Evolutionary conservation across 2,888 invertebrate species (phyloP).

Genomic region (Pollenia amentaria): DNA sequence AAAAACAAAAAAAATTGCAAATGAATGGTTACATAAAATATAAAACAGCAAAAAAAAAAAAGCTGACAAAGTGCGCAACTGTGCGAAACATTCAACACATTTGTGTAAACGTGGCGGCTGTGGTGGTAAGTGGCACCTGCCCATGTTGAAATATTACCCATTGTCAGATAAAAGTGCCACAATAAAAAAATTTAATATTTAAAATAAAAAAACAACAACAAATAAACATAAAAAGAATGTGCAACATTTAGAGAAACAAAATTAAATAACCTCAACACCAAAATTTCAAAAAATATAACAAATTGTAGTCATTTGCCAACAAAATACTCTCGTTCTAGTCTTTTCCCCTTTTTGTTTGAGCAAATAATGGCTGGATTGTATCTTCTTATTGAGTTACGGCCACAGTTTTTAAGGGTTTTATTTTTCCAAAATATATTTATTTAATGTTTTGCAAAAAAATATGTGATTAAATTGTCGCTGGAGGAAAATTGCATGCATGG

Average conservation of each 20-base stretch:
- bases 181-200: conserved; percentile 49
- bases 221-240: conserved; percentile 21
- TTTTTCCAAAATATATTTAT: conserved; percentile 48
- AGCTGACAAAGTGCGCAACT: conserved; percentile 61
- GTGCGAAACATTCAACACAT: conserved; percentile 64
- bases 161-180: conserved; percentile 64
- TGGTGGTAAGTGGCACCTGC: conserved; percentile 69
- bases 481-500: conserved; percentile 59
- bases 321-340: conserved; percentile 41
- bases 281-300: conserved; percentile 42
- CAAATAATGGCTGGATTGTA: conserved; percentile 37
- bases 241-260: conserved; percentile 64
- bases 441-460: conserved; percentile 25
- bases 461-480: conserved; percentile 69
- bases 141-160: conserved; percentile 70
- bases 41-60: conserved; percentile 27
- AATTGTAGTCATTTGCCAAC: conserved; percentile 69
- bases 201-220: conserved; percentile 31
- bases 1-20: conserved; percentile 31
- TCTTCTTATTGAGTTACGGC: conserved; percentile 39
- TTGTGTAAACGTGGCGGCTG: conserved; percentile 56
- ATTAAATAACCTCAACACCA: conserved; percentile 65
- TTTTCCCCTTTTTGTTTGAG: conserved; percentile 37
- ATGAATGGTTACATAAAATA: conserved; percentile 56
- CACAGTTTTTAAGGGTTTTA: conserved; percentile 45